Percentiles rank a stretch among this genome's conserved stretches.
phyloP scores from a whole-genome alignment of 2,888 invertebrate genomes.

The Fragum fragum region DNA sequence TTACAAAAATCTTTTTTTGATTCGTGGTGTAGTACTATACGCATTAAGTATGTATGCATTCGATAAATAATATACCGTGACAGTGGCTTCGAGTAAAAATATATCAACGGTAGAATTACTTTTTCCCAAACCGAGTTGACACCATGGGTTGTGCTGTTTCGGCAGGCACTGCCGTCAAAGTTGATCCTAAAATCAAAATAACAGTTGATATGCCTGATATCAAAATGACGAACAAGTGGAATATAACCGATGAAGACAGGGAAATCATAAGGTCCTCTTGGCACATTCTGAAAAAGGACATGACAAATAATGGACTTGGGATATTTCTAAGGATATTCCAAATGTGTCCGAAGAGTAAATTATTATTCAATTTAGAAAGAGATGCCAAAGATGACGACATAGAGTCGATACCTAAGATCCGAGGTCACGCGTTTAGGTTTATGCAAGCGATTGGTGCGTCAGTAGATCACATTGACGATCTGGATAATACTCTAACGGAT shows the following conservation, averaged over 20 bases:
- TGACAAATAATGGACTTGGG: conserved; percentile 63
- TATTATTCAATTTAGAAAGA: conserved; percentile 64
- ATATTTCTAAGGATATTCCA: conserved; percentile 75
- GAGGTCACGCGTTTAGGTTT: conserved; percentile 77
- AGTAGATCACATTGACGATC: conserved; percentile 74
- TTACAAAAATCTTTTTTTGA: too few species aligned
- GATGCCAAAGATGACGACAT: conserved; percentile 68
- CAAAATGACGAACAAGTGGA: neutral
- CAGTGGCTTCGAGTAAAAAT: too few species aligned
- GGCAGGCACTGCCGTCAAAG: neutral
- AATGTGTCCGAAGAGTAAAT: conserved; percentile 69
- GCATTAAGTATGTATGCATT: too few species aligned
- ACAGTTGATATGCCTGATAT: neutral
- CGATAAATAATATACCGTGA: too few species aligned
- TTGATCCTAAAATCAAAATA: neutral
- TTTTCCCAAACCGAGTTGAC: too few species aligned
- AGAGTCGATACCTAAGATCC: conserved; percentile 57
- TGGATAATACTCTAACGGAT: conserved; percentile 68
- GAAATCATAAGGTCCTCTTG: conserved; percentile 65
- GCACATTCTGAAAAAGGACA: conserved; percentile 62
- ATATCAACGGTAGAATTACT: too few species aligned
- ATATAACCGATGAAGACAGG: conserved; percentile 12
- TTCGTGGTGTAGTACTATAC: too few species aligned
- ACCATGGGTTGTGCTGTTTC: conserved; percentile 24
- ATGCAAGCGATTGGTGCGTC: conserved; percentile 80